Base-by-base conservation (phyloP, 2,797 vertebrate species). In the Coregonus sp. region DNA sequence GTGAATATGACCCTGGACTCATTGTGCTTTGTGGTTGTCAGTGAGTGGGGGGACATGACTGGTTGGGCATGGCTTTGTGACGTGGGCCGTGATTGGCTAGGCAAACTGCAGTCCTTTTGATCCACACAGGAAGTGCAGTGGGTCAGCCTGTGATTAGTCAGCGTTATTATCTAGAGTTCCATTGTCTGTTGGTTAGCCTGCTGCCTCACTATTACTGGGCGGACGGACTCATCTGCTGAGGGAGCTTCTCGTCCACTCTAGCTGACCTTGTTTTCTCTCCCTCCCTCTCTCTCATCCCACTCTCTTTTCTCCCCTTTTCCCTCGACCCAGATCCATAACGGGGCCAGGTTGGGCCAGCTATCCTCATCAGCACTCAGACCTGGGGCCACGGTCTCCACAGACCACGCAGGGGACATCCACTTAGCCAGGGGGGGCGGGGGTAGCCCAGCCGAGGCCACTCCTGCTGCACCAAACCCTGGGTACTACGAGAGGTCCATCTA, bases 351-450 rank as follows among this genome's bases (percentile, higher is more conserved):
- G 0, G 81, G 91, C 94, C 37, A 89, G 91, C 80, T 78, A 18
- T 40, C 80, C 2, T 87, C 87, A 4, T 90, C 94, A 0, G 83
- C 93, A 25, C 89, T 93, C 73, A 93, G 92, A 66, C 93, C 94
- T 1, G 87, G 82, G 1, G 80, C 84, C 52, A 91, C 92, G 0
- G 89, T 95, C n/a, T 91, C 95, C 29, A 91, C 95, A 0, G 81
- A 94, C 51, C 94, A 91, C 0, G 95, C 95, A 0, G 96, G 95
- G 73, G 96, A 97, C 77, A 90, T 96, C 76, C 95, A 94, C 16
- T 35, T 86, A 40, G 85, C 91, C 3, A 93, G 88, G 69, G 79
- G 84, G 0, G 47, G 89, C 65, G 79, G 83, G 0, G 47, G 81
- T 0, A 0, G 75, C n/a, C 85, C 80, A 0, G 82, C 88, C 0